Evolutionary conservation across 2,797 vertebrate species (phyloP).

Genomic region (Brotogeris chrysoptera): DNA sequence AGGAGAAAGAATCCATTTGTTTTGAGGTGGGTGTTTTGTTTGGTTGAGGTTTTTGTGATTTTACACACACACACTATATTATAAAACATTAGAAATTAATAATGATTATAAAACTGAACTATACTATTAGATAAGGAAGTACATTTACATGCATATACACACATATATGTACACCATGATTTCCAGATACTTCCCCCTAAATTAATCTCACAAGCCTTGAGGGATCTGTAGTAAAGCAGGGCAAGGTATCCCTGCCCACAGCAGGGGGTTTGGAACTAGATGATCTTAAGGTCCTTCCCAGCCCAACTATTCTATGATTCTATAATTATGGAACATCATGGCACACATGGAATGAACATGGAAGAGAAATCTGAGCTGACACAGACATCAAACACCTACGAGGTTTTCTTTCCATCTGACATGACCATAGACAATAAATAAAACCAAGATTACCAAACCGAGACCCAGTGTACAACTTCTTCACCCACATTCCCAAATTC

Average conservation of each 20-base stretch:
- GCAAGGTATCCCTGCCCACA: not conserved
- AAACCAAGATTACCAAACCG: not conserved
- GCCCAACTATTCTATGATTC: not conserved
- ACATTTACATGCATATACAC: not conserved
- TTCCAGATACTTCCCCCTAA: not conserved
- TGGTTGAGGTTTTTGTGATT: not conserved
- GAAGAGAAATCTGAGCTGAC: not conserved
- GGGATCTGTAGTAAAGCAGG: not conserved
- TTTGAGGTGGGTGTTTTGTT: not conserved
- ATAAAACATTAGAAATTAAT: not conserved
- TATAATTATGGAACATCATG: not conserved
- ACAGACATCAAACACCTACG: not conserved
- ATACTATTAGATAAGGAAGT: not conserved
- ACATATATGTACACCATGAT: not conserved
- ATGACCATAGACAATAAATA: not conserved
- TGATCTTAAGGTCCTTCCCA: not conserved
- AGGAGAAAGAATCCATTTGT: not conserved
- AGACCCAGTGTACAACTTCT: not conserved
- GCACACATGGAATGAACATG: not conserved
- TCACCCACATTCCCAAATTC: not conserved
- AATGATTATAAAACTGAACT: not conserved
- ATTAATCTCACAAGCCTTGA: not conserved
- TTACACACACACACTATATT: not conserved
- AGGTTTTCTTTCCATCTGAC: not conserved
- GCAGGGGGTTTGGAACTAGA: not conserved